phyloP scores from a whole-genome alignment of 1,140 invertebrate species.

The Eulimnadia texana region DNA sequence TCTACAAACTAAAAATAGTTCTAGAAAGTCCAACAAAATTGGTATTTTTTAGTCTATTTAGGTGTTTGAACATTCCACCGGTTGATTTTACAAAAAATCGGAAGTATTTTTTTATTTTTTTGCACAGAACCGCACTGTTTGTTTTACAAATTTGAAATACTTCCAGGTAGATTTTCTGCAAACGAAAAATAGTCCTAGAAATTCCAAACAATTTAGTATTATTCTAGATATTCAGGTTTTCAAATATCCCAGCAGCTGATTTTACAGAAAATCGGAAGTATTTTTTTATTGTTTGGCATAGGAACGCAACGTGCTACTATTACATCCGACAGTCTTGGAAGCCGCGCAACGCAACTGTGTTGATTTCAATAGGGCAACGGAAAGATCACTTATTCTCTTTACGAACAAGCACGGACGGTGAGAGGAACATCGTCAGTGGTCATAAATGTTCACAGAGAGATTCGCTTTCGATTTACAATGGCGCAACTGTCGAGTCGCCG shows the following conservation, averaged over 20 bases:
- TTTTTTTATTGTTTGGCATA: not conserved
- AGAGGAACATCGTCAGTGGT: constrained; percentile 19
- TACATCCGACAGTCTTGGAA: constrained; percentile 10
- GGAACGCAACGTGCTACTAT: constrained; percentile 10
- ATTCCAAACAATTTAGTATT: too few relatives aligned
- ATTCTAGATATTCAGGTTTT: too few relatives aligned
- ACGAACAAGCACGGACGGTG: not conserved
- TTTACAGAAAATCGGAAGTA: not conserved
- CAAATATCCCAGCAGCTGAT: too few relatives aligned
- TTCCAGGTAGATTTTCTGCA: too few relatives aligned
- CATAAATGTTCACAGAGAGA: constrained; percentile 33
- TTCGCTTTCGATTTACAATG: constrained; percentile 66
- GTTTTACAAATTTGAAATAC: too few relatives aligned
- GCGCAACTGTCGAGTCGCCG: constrained; percentile 39
- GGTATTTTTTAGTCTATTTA: too few relatives aligned
- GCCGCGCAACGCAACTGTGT: constrained; percentile 16
- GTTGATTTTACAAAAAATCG: not conserved
- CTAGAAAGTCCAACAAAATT: too few relatives aligned
- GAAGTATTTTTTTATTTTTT: not conserved
- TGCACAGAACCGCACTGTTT: not conserved
- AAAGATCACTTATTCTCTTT: not conserved
- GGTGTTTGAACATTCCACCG: too few relatives aligned
- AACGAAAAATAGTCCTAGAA: too few relatives aligned
- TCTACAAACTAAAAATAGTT: too few relatives aligned
- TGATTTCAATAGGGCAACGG: constrained; percentile 21